These are phyloP conservation scores for Melospiza georgiana DNA, from an alignment of 2,113 vertebrate genomes.

Conservation along the genomic window DNA sequence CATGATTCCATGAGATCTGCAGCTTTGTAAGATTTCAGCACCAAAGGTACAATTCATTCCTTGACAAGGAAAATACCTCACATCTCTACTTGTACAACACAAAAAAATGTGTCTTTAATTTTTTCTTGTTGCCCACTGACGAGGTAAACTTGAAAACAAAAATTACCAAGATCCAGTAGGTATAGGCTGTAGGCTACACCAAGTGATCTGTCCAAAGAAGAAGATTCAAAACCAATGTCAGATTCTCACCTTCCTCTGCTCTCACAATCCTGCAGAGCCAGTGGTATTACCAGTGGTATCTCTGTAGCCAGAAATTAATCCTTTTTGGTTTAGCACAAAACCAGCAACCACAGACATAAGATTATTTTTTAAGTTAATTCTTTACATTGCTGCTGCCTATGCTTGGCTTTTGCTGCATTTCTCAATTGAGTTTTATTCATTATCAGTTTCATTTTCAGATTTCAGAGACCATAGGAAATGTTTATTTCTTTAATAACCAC, in stretches of 20 bases:
- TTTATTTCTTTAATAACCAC: conserved; percentile 25
- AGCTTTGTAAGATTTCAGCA: neutral
- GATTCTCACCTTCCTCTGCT: neutral
- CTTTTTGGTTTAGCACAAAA: neutral
- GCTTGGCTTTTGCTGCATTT: neutral
- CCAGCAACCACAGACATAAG: fast-evolving
- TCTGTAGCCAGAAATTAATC: neutral
- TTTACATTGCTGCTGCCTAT: neutral
- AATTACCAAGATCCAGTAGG: neutral
- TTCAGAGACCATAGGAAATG: conserved; percentile 15
- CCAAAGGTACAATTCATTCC: neutral
- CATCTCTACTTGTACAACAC: neutral
- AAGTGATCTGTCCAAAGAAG: neutral
- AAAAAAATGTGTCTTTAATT: neutral
- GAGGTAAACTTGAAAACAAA: fast-evolving
- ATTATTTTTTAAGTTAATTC: neutral
- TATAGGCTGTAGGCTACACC: neutral
- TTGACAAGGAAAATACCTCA: neutral
- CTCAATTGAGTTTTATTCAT: neutral
- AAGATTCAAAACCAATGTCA: neutral
- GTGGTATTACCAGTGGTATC: neutral
- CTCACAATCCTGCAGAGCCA: neutral
- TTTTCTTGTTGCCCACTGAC: neutral
- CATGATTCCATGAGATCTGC: neutral
- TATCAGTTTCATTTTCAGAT: neutral